These are phyloP conservation scores for Ceratina japonica DNA, from an alignment of 1,140 invertebrate genomes.

Conservation along the genomic window DNA sequence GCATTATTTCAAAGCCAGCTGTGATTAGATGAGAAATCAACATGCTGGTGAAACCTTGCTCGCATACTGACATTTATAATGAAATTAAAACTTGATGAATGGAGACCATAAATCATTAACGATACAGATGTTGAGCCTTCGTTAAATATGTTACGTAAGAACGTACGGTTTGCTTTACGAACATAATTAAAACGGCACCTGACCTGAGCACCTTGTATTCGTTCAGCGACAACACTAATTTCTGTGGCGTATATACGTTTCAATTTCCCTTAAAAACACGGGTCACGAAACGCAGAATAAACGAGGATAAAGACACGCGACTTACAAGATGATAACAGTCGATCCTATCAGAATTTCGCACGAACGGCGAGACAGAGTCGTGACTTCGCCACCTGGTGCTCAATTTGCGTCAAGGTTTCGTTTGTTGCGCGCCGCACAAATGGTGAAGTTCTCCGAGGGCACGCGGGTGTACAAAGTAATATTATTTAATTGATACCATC, in stretches of 20 bases:
- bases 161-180: no score
- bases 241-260: neutral
- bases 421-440: constrained; percentile 44
- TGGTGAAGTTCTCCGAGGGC: constrained; percentile 36
- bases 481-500: no score
- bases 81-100: no score
- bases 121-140: no score
- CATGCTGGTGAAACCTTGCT: no score
- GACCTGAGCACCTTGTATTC: neutral
- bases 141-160: no score
- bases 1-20: neutral
- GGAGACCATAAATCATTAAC: no score
- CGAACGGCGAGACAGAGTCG: constrained; percentile 22
- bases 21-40: no score
- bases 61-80: no score
- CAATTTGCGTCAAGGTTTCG: constrained; percentile 41
- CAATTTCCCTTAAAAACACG: neutral
- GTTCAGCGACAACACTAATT: neutral
- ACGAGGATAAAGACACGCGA: neutral
- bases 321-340: constrained; percentile 6
- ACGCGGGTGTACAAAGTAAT: constrained; percentile 3
- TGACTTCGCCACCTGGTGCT: constrained; percentile 54
- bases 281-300: neutral
- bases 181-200: neutral
- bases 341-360: constrained; percentile 37